These are phyloP conservation scores for Oasisia sp. DNA, from an alignment of 2,888 invertebrate genomes.

Conservation along the genomic window DNA sequence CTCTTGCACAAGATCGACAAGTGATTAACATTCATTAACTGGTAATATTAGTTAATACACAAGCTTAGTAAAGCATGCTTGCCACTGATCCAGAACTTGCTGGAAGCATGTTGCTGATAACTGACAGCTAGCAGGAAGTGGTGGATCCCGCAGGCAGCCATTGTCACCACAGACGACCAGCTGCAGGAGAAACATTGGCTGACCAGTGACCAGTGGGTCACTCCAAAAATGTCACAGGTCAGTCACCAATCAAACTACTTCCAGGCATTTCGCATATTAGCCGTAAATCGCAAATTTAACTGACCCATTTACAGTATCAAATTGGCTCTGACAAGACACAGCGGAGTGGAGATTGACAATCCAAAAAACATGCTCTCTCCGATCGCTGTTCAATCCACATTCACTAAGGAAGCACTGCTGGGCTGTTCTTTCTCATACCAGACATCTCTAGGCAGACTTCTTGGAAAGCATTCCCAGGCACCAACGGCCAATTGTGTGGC, in stretches of 20 bases:
- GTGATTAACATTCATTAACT: too few species aligned
- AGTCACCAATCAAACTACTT: neutral
- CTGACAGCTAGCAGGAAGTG: neutral
- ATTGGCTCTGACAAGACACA: neutral
- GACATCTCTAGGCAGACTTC: neutral
- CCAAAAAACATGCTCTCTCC: neutral
- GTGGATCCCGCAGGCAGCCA: neutral
- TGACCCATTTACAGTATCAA: constrained; percentile 8
- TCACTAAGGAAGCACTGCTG: neutral
- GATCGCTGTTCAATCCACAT: neutral
- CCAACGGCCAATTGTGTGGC: neutral
- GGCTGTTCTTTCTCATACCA: constrained; percentile 2
- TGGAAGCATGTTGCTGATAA: neutral
- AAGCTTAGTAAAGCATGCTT: neutral
- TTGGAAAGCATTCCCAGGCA: constrained; percentile 1
- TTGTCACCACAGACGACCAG: neutral
- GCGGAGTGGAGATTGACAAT: neutral
- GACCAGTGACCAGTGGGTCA: neutral
- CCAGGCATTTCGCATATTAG: constrained; percentile 4
- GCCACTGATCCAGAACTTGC: neutral
- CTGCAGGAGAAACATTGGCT: neutral
- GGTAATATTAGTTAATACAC: neutral
- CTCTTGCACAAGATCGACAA: too few species aligned
- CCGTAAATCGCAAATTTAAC: neutral
- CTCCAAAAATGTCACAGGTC: constrained; percentile 8